Evolutionary conservation across 2,113 vertebrate genomes (phyloP).

Genomic region (Proteles cristata): DNA sequence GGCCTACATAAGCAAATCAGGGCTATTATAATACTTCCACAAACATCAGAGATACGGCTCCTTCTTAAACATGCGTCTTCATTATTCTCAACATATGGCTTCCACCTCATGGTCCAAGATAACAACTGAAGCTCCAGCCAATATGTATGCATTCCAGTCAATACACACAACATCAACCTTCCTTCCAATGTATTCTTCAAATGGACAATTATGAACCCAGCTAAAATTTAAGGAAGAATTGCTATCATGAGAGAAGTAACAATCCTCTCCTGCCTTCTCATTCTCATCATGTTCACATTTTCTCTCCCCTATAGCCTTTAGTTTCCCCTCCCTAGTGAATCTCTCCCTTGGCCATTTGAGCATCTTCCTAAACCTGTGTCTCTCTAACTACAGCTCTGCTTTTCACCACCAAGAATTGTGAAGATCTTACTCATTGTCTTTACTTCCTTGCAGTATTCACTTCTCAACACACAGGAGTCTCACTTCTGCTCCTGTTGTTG

Average conservation of each 20-base stretch:
- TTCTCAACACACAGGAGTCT: background rate
- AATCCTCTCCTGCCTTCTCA: background rate
- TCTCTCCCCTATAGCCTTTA: background rate
- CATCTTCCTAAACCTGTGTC: background rate
- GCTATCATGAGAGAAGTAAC: background rate
- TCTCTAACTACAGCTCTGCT: background rate
- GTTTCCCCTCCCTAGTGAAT: background rate
- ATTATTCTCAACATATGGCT: background rate
- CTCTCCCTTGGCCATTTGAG: background rate
- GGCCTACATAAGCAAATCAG: background rate
- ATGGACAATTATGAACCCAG: background rate
- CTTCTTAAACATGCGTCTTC: background rate
- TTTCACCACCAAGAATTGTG: background rate
- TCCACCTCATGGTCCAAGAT: background rate
- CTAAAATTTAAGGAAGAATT: background rate
- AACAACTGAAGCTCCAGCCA: background rate
- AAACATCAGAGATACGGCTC: background rate
- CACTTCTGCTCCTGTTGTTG: background rate
- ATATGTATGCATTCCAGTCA: background rate
- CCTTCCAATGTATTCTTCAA: background rate
- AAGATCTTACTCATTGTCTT: background rate
- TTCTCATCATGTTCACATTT: background rate
- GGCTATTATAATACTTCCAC: background rate
- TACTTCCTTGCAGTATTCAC: background rate
- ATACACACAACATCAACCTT: background rate